Percentiles rank a stretch among this genome's conserved stretches.
Conservation (phyloP, 2,797 vertebrate genomes). For the Kryptopterus vitreolus region DNA sequence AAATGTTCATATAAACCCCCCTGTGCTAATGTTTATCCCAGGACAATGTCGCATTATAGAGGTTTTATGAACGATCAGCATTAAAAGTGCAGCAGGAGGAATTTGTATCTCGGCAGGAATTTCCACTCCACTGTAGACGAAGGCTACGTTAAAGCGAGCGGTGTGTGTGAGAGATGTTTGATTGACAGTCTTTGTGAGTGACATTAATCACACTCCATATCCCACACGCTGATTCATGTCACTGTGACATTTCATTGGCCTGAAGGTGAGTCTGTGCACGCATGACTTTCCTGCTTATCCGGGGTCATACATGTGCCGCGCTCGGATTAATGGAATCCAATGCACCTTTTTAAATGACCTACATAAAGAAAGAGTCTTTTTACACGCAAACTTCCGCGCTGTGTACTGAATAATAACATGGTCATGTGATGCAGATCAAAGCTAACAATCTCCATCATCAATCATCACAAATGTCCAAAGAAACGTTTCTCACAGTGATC, state of each 20-base stretch:
- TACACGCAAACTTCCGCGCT: slow-evolving; percentile 17
- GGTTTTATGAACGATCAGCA: neutral
- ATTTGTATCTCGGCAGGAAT: neutral
- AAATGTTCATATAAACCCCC: neutral
- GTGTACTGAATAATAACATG: neutral
- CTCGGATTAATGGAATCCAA: slow-evolving; percentile 24
- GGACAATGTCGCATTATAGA: neutral
- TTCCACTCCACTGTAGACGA: neutral
- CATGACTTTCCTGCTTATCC: slow-evolving; percentile 35
- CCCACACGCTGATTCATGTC: slow-evolving; percentile 51
- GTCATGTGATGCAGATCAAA: neutral
- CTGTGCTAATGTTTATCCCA: neutral
- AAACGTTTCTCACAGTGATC: neutral
- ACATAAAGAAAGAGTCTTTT: slow-evolving; percentile 34
- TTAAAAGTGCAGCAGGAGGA: slow-evolving; percentile 25
- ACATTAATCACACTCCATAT: slow-evolving; percentile 56
- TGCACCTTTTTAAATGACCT: slow-evolving; percentile 24
- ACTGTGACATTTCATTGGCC: slow-evolving; percentile 47
- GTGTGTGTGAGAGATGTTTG: slow-evolving; percentile 32
- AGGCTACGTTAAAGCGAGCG: neutral
- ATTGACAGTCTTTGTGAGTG: slow-evolving; percentile 46
- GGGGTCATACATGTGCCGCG: slow-evolving; percentile 14
- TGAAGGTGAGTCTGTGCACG: slow-evolving; percentile 24
- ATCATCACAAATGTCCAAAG: neutral
- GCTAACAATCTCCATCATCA: neutral